These are phyloP conservation scores for Battus philenor DNA, from an alignment of 1,140 invertebrate genomes.

Conservation along the genomic window DNA sequence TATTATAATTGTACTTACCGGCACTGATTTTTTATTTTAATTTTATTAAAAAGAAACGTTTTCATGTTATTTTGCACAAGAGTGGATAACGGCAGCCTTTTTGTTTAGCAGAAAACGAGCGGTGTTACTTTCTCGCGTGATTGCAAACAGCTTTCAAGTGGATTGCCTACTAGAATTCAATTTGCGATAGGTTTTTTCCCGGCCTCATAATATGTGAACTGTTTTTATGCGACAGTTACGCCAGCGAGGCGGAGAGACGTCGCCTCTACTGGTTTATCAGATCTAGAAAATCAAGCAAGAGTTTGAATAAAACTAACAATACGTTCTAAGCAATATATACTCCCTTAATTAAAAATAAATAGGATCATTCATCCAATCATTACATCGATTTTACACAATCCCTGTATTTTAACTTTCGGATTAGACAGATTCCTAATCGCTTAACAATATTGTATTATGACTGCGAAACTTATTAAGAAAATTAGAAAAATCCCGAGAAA, in stretches of 20 bases:
- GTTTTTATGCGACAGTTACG: constrained; percentile 10
- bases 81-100: constrained; percentile 15
- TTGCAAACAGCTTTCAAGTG: constrained; percentile 46
- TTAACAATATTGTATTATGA: too few relatives aligned
- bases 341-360: too few relatives aligned
- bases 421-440: too few relatives aligned
- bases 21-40: constrained; percentile 18
- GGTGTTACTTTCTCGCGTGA: constrained; percentile 26
- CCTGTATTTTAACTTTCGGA: too few relatives aligned
- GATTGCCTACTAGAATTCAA: constrained; percentile 45
- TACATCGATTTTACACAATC: too few relatives aligned
- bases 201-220: constrained; percentile 12
- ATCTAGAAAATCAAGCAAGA: neutral
- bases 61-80: constrained; percentile 9
- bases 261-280: constrained; percentile 3
- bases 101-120: constrained; percentile 39
- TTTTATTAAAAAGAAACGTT: constrained; percentile 12
- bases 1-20: too few relatives aligned
- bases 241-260: neutral
- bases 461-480: too few relatives aligned
- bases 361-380: too few relatives aligned
- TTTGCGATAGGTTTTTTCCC: constrained; percentile 33
- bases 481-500: too few relatives aligned
- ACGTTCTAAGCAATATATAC: too few relatives aligned
- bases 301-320: too few relatives aligned